Base-by-base conservation (phyloP, 2,797 vertebrate genomes). In the Molossus alvarezi region DNA sequence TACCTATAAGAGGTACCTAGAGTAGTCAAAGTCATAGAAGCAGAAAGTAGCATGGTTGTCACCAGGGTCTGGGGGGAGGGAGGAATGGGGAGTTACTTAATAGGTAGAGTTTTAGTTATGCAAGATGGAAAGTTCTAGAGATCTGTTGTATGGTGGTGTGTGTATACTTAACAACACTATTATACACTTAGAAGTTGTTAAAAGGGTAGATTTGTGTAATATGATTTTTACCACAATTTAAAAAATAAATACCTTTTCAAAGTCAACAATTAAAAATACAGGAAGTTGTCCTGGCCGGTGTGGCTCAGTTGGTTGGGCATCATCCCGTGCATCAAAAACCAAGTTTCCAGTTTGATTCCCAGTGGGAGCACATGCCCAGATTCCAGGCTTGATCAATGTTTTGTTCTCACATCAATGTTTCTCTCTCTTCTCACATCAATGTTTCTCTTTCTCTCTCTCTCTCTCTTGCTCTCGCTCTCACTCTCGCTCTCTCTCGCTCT, bases 61-160 rank as follows among this genome's bases (percentile, higher is more conserved):
- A 3, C 77, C 15, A 57, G 62, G 29, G 10, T n/a, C 1, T 45
- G 41, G 20, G 23, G 20, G 37, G 11, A 1, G 13, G 15, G 10
- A 9, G 17, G 6, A 14, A 1, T 29, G 29, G 51, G 1, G 25
- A 85, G 7, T n/a, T n/a, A 6, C 45, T 73, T 23, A 41, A 1
- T 62, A 37, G 77, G 8, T 72, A 25, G 51, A 82, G 7, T 53
- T 95, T 69, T 53, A 94, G n/a, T 80, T 23, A 6, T 55, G 0
- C 33, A 94, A 58, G 23, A 69, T 76, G 18, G 88, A 64, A 82
- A 18, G 18, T 23, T 27, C 41, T 29, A 51, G 14, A 77, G 25
- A 60, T 45, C 33, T 17, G 9, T 33, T n/a, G 4, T 51, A 45
- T 0, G 21, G 18, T 4, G 1, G 0, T 9, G 1, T 29, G 14